Percentiles rank a stretch among this genome's conserved stretches.
Evolutionary conservation across 2,113 vertebrate genomes (phyloP).

Genomic region (Strigops habroptila): DNA sequence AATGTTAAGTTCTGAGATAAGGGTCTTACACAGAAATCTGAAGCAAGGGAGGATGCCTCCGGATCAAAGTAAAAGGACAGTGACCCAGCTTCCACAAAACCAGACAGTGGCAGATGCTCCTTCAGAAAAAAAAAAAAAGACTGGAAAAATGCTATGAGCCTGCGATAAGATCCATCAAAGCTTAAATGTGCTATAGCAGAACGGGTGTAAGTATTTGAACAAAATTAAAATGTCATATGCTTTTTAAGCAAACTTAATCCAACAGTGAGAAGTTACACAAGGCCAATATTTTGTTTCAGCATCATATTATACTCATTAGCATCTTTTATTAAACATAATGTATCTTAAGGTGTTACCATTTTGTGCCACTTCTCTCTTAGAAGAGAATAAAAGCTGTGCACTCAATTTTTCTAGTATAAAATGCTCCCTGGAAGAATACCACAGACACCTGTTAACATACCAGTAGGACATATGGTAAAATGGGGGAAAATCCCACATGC

Average conservation of each 20-base stretch:
- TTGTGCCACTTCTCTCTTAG: neutral
- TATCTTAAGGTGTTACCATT: neutral
- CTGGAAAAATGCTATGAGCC: neutral
- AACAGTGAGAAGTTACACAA: neutral
- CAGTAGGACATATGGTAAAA: neutral
- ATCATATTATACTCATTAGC: neutral
- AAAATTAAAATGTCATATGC: neutral
- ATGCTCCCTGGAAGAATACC: neutral
- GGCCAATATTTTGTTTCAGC: neutral
- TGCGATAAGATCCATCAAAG: neutral
- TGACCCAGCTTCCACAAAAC: neutral
- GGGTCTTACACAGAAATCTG: neutral
- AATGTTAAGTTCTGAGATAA: neutral
- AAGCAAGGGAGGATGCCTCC: neutral
- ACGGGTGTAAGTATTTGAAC: neutral
- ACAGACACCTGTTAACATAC: neutral
- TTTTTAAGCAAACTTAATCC: neutral
- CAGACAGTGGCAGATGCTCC: neutral
- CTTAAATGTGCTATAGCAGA: neutral
- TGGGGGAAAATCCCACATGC: rapidly evolving
- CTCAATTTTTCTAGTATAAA: neutral
- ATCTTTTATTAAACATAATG: neutral
- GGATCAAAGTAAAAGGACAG: neutral
- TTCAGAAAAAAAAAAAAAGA: neutral
- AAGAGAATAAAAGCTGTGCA: neutral